Evolutionary conservation across 2,888 invertebrate genomes (phyloP).

Genomic region (Trissolcus brochymenae): DNA sequence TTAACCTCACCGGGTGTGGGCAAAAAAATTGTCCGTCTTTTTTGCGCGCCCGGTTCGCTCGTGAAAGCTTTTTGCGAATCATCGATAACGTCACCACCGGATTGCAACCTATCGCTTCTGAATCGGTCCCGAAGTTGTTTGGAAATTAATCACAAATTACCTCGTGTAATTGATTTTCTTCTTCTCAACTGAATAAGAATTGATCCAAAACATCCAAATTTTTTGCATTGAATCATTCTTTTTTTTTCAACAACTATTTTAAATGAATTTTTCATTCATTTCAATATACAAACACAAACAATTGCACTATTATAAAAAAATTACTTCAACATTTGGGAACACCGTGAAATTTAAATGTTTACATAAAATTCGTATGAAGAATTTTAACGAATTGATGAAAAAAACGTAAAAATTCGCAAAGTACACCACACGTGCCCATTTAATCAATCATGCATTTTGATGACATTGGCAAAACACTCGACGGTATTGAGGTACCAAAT

Average conservation of each 20-base stretch:
- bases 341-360: slow-evolving; percentile 17
- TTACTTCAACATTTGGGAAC: slow-evolving; percentile 26
- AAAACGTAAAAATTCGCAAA: slow-evolving; percentile 30
- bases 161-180: slow-evolving; percentile 38
- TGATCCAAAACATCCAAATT: background rate
- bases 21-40: slow-evolving; percentile 18
- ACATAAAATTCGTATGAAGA: slow-evolving; percentile 27
- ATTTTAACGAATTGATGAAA: slow-evolving; percentile 33
- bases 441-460: slow-evolving; percentile 46
- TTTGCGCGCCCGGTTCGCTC: slow-evolving; percentile 16
- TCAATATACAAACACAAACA: too few species aligned
- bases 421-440: slow-evolving; percentile 25
- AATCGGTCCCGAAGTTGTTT: slow-evolving; percentile 20
- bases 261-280: too few species aligned
- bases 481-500: background rate
- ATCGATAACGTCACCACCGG: slow-evolving; percentile 45
- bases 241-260: too few species aligned
- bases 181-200: background rate
- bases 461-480: slow-evolving; percentile 35
- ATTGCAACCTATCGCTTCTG: slow-evolving; percentile 26
- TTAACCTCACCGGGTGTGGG: slow-evolving; percentile 1
- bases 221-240: too few species aligned
- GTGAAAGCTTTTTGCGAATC: slow-evolving; percentile 34
- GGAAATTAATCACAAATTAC: slow-evolving; percentile 46
- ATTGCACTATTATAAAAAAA: slow-evolving; percentile 9